A percentile compares a stretch with the other conserved stretches of the same genome.
Conservation (phyloP, 2,113 vertebrate genomes). For the Zosterops japonicus region DNA sequence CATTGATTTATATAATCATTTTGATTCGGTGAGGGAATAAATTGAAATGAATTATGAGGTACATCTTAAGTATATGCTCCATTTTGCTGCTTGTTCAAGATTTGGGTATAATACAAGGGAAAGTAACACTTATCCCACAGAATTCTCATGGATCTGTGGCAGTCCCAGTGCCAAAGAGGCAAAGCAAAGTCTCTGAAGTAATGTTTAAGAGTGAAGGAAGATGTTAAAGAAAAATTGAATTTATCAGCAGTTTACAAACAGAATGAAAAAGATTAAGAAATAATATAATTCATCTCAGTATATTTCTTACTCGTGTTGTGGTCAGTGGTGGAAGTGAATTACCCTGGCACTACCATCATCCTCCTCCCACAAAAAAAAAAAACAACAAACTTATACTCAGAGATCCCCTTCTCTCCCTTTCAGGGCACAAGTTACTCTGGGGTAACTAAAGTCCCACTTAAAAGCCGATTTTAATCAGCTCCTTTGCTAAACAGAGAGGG, state of each 20-base stretch:
- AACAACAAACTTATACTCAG: not conserved
- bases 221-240: not conserved
- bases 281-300: not conserved
- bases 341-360: not conserved
- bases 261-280: not conserved
- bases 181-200: not conserved
- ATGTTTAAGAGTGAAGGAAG: not conserved
- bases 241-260: not conserved
- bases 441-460: not conserved
- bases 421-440: not conserved
- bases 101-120: not conserved
- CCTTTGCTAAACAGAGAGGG: not conserved
- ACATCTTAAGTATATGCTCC: not conserved
- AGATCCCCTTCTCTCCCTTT: not conserved
- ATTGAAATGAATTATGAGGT: not conserved
- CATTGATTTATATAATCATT: constrained; percentile 43
- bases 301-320: not conserved
- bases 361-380: not conserved
- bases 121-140: not conserved
- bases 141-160: not conserved
- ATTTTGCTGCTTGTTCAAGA: not conserved
- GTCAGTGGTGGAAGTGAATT: not conserved
- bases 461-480: not conserved
- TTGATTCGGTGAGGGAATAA: constrained; percentile 8
- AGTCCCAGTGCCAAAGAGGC: not conserved